These are phyloP conservation scores for Drosophila pandora DNA, from an alignment of 1,140 invertebrate genomes.

Conservation along the genomic window DNA sequence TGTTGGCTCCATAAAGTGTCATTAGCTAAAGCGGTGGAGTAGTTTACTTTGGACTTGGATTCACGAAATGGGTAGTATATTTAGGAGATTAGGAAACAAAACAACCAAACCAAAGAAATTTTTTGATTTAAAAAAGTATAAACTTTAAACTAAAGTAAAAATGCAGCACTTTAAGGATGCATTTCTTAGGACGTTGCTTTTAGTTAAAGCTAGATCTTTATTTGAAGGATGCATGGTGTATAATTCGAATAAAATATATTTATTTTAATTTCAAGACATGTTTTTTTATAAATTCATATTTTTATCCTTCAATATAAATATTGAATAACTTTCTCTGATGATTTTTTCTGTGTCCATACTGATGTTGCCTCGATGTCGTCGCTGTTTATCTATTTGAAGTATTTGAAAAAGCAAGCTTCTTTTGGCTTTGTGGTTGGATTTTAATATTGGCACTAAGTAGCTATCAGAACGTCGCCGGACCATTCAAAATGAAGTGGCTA, in stretches of 20 bases:
- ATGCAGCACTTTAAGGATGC: no score
- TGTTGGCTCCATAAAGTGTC: constrained; percentile 78
- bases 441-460: constrained; percentile 79
- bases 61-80: constrained; percentile 42
- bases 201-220: no score
- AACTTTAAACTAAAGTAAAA: no score
- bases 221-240: no score
- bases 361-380: constrained; percentile 21
- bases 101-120: neutral
- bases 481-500: constrained; percentile 78
- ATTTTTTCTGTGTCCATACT: constrained; percentile 8
- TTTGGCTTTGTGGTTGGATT: constrained; percentile 70
- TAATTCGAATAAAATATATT: no score
- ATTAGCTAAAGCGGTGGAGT: constrained; percentile 73
- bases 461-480: constrained; percentile 63
- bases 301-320: constrained; percentile 62
- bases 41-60: constrained; percentile 18
- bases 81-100: constrained; percentile 63
- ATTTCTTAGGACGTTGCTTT: no score
- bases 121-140: no score
- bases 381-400: constrained; percentile 65
- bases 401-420: constrained; percentile 35
- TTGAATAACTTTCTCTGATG: constrained; percentile 62
- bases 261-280: no score
- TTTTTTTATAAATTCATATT: no score